Evolutionary conservation across 1,140 invertebrate genomes (phyloP).

Genomic region (Lordiphosa mommai): DNA sequence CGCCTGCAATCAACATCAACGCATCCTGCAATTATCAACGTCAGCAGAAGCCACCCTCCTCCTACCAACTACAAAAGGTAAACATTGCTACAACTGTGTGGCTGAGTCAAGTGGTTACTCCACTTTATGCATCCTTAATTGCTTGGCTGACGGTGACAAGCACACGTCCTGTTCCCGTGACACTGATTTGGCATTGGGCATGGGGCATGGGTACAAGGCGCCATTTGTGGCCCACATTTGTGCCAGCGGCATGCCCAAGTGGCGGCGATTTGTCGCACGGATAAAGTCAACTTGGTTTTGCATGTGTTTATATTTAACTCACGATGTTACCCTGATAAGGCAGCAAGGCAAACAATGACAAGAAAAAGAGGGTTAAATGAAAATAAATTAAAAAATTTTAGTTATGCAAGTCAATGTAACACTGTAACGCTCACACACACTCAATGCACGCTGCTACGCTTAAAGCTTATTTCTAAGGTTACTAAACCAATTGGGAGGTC

Average conservation of each 20-base stretch:
- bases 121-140: constrained; percentile 77
- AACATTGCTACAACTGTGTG: constrained; percentile 27
- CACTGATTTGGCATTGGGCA: constrained; percentile 54
- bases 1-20: constrained; percentile 70
- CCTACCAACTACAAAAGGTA: constrained; percentile 20
- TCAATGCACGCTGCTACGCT: too few species aligned
- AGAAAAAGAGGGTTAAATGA: not conserved
- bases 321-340: constrained; percentile 7
- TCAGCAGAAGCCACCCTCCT: constrained; percentile 30
- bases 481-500: too few species aligned
- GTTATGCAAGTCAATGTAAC: too few species aligned
- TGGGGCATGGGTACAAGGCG: constrained; percentile 18
- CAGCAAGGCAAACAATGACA: not conserved
- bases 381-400: too few species aligned
- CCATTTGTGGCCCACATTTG: constrained; percentile 31
- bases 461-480: too few species aligned
- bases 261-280: constrained; percentile 41
- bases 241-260: constrained; percentile 41
- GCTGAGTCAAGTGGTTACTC: constrained; percentile 64
- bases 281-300: constrained; percentile 51
- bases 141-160: constrained; percentile 41
- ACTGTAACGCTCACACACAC: too few species aligned
- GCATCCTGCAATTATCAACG: constrained; percentile 75
- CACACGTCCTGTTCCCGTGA: constrained; percentile 65
- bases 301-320: constrained; percentile 36